Conservation (phyloP, 2,113 vertebrate species). For the Rhea americana region DNA sequence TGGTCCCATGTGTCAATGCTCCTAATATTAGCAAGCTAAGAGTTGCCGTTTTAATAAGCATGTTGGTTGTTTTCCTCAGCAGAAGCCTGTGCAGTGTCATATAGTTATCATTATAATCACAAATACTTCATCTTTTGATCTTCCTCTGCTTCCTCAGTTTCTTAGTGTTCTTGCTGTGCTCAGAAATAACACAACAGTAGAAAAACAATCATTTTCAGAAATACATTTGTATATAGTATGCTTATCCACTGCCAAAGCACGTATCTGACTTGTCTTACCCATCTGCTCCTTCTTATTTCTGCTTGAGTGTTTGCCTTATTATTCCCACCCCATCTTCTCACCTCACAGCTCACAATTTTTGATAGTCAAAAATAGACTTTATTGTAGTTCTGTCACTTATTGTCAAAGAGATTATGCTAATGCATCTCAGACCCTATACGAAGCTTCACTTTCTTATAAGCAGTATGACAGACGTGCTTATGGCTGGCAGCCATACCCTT, state of each 20-base stretch:
- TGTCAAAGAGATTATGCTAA: slow-evolving; percentile 56
- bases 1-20: neutral
- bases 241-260: neutral
- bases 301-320: neutral
- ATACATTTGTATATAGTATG: neutral
- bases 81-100: neutral
- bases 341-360: neutral
- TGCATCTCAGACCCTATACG: slow-evolving; percentile 15
- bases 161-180: neutral
- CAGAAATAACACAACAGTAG: neutral
- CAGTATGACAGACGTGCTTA: slow-evolving; percentile 30
- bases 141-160: neutral
- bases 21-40: neutral
- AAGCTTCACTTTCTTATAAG: slow-evolving; percentile 37
- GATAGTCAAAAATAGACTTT: neutral
- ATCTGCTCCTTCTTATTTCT: neutral
- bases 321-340: slow-evolving; percentile 1
- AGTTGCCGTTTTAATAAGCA: neutral
- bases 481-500: slow-evolving; percentile 25
- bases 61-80: neutral
- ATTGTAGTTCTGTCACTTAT: slow-evolving; percentile 14
- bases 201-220: neutral
- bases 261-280: neutral
- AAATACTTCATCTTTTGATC: neutral
- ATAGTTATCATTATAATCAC: neutral